Evolutionary conservation across 2,888 invertebrate genomes (phyloP).

Genomic region (Patella pellucida): DNA sequence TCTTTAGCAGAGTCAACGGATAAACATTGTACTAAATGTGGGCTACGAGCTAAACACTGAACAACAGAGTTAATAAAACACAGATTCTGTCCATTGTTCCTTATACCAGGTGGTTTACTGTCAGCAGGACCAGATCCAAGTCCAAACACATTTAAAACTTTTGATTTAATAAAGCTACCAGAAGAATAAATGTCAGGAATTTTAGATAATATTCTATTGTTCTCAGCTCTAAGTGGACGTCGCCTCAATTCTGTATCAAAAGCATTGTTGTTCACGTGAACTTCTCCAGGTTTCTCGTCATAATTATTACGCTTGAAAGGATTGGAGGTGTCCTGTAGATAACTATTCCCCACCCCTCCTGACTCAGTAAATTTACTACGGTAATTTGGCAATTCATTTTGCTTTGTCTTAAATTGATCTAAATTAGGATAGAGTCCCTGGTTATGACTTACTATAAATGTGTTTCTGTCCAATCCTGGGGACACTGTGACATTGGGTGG

Average conservation of each 20-base stretch:
- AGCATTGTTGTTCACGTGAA: neutral
- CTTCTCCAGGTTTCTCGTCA: neutral
- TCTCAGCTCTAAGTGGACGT: conserved; percentile 20
- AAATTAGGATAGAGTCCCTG: conserved; percentile 15
- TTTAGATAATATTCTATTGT: neutral
- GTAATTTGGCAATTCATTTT: conserved; percentile 9
- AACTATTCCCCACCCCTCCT: neutral
- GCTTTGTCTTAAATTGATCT: neutral
- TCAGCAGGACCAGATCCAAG: conserved; percentile 27
- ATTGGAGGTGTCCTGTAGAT: neutral
- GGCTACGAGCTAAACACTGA: conserved; percentile 65
- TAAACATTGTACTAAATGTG: conserved; percentile 51
- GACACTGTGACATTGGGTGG: conserved; percentile 36
- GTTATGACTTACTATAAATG: conserved; percentile 24
- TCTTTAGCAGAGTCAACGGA: conserved; percentile 45
- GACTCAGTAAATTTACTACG: neutral
- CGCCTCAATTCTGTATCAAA: conserved; percentile 17
- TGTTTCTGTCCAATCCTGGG: conserved; percentile 31
- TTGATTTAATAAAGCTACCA: conserved; percentile 43
- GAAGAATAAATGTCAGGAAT: conserved; percentile 15
- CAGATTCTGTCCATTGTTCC: conserved; percentile 63
- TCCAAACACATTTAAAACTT: conserved; percentile 55
- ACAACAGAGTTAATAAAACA: conserved; percentile 68
- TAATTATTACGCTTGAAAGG: too few species aligned
- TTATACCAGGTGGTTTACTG: conserved; percentile 56